These are phyloP conservation scores for Sebastes minor DNA, from an alignment of 2,797 vertebrate species.

Conservation along the genomic window DNA sequence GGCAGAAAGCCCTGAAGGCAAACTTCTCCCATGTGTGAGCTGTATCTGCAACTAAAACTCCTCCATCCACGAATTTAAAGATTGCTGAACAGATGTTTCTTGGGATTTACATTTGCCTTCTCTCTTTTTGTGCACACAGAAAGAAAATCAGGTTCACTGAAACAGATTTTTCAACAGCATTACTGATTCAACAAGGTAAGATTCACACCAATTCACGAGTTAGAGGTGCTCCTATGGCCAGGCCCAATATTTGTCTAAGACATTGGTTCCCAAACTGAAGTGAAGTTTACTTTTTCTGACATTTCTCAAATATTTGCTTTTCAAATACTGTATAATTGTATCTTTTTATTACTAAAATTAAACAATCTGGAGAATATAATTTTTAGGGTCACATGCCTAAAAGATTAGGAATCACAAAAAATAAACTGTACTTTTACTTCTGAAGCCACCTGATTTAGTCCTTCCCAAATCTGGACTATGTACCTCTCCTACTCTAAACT, in stretches of 20 bases:
- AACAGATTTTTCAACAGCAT: too few relatives aligned
- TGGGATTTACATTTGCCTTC: background rate
- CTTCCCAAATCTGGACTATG: rapidly evolving
- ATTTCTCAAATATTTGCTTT: background rate
- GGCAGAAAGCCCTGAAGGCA: background rate
- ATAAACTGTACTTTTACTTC: too few relatives aligned
- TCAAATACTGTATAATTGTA: background rate
- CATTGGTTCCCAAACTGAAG: too few relatives aligned
- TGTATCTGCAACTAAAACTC: background rate
- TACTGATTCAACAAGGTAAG: too few relatives aligned
- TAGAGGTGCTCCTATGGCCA: rapidly evolving
- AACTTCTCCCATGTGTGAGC: background rate
- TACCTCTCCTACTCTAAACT: background rate
- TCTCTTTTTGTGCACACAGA: background rate
- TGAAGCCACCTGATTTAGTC: background rate
- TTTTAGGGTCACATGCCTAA: too few relatives aligned
- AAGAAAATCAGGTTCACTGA: background rate
- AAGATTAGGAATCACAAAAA: too few relatives aligned
- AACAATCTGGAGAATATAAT: too few relatives aligned
- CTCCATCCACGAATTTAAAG: background rate
- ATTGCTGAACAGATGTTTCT: background rate
- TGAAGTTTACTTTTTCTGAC: background rate
- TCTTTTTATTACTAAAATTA: background rate
- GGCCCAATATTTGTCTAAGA: too few relatives aligned
- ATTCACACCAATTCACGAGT: too few relatives aligned